phyloP scores from a whole-genome alignment of 2,888 invertebrate genomes.

The Lasioglossum lativentre region DNA sequence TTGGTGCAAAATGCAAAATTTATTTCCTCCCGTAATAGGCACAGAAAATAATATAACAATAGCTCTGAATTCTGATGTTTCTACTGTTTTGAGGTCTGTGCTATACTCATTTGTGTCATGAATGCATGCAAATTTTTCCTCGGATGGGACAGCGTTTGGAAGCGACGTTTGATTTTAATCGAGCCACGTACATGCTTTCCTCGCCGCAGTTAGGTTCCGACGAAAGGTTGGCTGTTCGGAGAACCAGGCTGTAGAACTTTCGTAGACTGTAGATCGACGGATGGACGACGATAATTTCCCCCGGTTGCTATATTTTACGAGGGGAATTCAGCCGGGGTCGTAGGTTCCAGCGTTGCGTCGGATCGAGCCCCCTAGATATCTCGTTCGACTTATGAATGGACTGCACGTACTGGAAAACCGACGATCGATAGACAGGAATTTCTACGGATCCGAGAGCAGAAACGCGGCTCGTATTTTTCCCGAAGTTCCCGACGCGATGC shows the following conservation, averaged over 20 bases:
- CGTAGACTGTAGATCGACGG: not conserved
- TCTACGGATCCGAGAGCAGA: not conserved
- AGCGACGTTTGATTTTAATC: not conserved
- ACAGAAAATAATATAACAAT: too few species aligned
- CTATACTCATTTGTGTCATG: too few species aligned
- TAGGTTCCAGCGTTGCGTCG: not conserved
- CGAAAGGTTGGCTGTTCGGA: not conserved
- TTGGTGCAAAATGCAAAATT: too few species aligned
- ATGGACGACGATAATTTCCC: not conserved
- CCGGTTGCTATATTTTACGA: not conserved
- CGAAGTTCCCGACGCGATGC: not conserved
- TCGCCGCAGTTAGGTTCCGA: not conserved
- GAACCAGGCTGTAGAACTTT: not conserved
- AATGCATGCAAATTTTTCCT: too few species aligned
- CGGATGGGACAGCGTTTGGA: too few species aligned
- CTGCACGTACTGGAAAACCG: slow-evolving; percentile 12
- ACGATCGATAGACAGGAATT: slow-evolving; percentile 39
- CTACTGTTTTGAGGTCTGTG: too few species aligned
- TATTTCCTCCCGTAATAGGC: too few species aligned
- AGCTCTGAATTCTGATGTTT: too few species aligned
- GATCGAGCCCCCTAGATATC: slow-evolving; percentile 48
- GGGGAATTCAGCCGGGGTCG: not conserved
- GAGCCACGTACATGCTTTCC: not conserved
- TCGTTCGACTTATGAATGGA: slow-evolving; percentile 56
- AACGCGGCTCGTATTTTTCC: not conserved